Percentiles rank a stretch among this genome's conserved stretches.
Evolutionary conservation across 2,888 invertebrate genomes (phyloP).

Genomic region (Stegana nigrithorax): DNA sequence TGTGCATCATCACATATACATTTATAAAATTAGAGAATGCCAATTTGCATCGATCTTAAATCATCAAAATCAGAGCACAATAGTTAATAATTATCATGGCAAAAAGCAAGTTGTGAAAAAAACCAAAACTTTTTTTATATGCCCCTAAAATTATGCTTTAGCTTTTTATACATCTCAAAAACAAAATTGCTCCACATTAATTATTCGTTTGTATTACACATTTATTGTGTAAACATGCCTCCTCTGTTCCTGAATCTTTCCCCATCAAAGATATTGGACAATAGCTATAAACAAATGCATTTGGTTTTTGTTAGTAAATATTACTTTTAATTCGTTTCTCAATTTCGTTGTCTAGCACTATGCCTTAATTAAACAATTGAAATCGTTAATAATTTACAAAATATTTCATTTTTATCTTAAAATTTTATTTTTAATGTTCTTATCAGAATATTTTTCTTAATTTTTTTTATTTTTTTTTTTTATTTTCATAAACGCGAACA

Average conservation of each 20-base stretch:
- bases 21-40: too few relatives aligned
- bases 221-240: not conserved
- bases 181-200: not conserved
- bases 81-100: too few relatives aligned
- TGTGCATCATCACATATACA: too few relatives aligned
- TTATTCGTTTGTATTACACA: not conserved
- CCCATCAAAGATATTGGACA: not conserved
- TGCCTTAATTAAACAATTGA: not conserved
- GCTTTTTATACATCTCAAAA: not conserved
- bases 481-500: not conserved
- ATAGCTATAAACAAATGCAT: not conserved
- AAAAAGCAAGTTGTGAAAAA: too few relatives aligned
- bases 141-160: not conserved
- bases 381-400: constrained; percentile 10
- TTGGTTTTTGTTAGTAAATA: constrained; percentile 11
- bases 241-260: not conserved
- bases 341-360: not conserved
- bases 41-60: too few relatives aligned
- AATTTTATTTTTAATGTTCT: too few relatives aligned
- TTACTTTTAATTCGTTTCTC: constrained; percentile 5
- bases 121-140: not conserved
- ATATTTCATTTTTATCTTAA: not conserved
- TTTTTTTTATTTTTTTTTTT: too few relatives aligned
- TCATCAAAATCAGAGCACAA: too few relatives aligned
- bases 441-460: too few relatives aligned